Base-by-base conservation (phyloP, 1,140 invertebrate genomes). In the Daktulosphaira vitifoliae region DNA sequence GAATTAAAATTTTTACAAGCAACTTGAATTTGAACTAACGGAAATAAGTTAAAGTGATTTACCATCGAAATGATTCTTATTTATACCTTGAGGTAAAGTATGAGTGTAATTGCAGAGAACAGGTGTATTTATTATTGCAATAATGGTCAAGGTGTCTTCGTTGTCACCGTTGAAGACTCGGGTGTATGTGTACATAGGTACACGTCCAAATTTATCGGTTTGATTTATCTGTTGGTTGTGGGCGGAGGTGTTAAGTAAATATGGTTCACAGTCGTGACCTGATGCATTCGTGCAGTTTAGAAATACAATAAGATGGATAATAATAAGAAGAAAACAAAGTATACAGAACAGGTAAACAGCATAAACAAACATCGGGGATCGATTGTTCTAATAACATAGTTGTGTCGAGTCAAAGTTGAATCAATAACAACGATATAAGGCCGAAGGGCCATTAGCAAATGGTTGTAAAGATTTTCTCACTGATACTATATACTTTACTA, bases 191-290 rank as follows among this genome's bases (percentile, higher is more conserved):
- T 11, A 11, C 18, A 26, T 23, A 53, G 33, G 37, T 11, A 6
- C 51, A 53, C 33, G 51, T 53, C 51, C 53, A 37, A 42, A 56
- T 56, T 13, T 22, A 26, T 56, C 53, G 53, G 29, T 5, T 22
- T 33, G 53, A 38, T 56, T 33, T 33, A 33, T 33, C 29, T 5
- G 29, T 11, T 11, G 29, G 29, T 23, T 4, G 39, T 46, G 39
- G 54, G 54, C 54, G 54, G 54, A 59, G 54, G 54, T 59, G 54
- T 59, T 59, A 59, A 46, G 29, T 46, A 59, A 59, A 59, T 59
- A 46, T 59, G 54, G 54, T 59, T 8, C 54, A 29, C 54, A 29
- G 54, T 59, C 54, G 54, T 59, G 54, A 56, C 53, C 53, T 37
- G 53, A 37, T 42, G 23, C 23, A 22, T 42, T 56, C 53, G 53